Percentiles rank a stretch among this genome's conserved stretches.
Evolutionary conservation across 2,888 invertebrate species (phyloP).

Genomic region (Sepiola atlantica): DNA sequence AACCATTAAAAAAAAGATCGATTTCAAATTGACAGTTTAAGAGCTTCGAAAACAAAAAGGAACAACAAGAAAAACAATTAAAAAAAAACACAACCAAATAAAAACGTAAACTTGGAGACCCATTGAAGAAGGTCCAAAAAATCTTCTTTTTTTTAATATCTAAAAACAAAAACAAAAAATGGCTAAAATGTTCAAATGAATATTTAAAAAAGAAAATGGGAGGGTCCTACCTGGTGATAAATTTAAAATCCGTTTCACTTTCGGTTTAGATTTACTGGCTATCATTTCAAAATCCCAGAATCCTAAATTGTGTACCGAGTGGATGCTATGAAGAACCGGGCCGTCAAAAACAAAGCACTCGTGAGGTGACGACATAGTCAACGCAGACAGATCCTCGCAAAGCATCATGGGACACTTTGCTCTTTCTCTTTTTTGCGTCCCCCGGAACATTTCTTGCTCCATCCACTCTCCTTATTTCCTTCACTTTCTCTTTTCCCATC

Average conservation of each 20-base stretch:
- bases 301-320: not conserved
- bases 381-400: conserved; percentile 35
- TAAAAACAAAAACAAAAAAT: not conserved
- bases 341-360: conserved; percentile 43
- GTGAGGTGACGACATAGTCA: conserved; percentile 44
- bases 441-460: not conserved
- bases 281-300: conserved; percentile 38
- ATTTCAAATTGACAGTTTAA: too few species aligned
- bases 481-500: not conserved
- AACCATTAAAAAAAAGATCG: too few species aligned
- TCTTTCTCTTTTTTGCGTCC: not conserved
- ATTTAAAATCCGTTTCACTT: conserved; percentile 35
- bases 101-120: too few species aligned
- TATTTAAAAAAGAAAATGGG: not conserved
- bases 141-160: not conserved
- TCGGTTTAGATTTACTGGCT: not conserved
- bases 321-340: conserved; percentile 21
- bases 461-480: not conserved
- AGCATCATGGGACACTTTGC: not conserved
- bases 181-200: not conserved
- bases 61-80: too few species aligned
- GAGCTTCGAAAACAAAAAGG: too few species aligned
- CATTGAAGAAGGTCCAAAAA: too few species aligned
- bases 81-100: too few species aligned
- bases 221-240: not conserved